Base-by-base conservation (phyloP, 1,140 invertebrate species). In the Brachionus manjavacas region DNA sequence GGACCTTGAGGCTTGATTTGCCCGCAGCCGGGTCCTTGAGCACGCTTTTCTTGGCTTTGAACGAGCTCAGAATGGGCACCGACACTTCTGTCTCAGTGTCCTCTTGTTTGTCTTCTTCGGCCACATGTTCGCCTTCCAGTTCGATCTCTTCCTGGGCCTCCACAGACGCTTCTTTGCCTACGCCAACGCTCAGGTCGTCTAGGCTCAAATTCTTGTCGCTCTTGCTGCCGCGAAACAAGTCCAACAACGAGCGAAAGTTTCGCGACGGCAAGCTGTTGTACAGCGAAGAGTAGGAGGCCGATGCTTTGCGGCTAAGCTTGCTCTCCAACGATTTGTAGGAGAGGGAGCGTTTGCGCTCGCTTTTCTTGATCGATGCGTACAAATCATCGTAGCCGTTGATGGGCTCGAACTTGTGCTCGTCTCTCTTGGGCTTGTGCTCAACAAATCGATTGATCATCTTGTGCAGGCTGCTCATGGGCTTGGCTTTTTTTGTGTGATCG, bases 341-440 rank as follows among this genome's bases (percentile, higher is more conserved):
- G 8, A 72, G 28, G 12, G 68, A 72, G 14, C 68, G 28, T 16
- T 72, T 72, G 28, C 35, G 31, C 14, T 72, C 35, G 8, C n/a
- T 20, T 72, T 72, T 72, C 11, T 72, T 72, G 4, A 72, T 20
- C 12, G 68, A 41, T 23, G 68, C 28, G 39, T 72, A 72, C 16
- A 72, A 20, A n/a, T 72, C 68, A 11, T 72, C 68, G 31, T 72
- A 72, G 28, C 68, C 68, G 39, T 72, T 72, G 39, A 72, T 72
- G 0, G 68, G 68, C 68, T 72, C 68, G 20, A 72, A 72, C 43
- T 72, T 72, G 16, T n/a, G 31, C 12, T 72, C 68, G 6, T 72
- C 68, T 72, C 31, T 72, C 41, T 72, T 72, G 16, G 68, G 4
- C 31, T 72, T 72, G 8, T 35, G 7, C 6, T 72, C 68, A 1